These are phyloP conservation scores for Autographa pulchrina DNA, from an alignment of 2,888 invertebrate genomes.

Conservation along the genomic window DNA sequence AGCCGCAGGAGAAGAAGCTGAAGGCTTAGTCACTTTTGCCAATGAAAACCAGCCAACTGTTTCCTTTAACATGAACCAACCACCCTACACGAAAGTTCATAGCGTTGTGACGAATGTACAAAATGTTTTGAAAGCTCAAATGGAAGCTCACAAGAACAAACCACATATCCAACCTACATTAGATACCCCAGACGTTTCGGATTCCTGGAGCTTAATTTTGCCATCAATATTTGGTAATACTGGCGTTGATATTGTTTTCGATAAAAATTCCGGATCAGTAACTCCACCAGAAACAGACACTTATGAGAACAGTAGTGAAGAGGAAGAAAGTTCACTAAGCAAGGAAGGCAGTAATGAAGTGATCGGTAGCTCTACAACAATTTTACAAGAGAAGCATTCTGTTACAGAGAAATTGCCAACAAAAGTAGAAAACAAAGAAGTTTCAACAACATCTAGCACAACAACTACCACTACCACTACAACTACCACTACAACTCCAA, in stretches of 20 bases:
- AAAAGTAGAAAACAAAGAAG: constrained; percentile 47
- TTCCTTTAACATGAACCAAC: constrained; percentile 85
- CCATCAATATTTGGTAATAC: constrained; percentile 94
- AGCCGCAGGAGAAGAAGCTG: constrained; percentile 94
- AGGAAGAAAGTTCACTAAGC: constrained; percentile 71
- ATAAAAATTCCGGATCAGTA: constrained; percentile 81
- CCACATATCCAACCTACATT: constrained; percentile 85
- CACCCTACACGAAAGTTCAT: constrained; percentile 92
- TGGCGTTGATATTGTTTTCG: constrained; percentile 90
- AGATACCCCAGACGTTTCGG: constrained; percentile 93
- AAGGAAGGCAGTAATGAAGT: constrained; percentile 76
- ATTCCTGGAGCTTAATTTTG: constrained; percentile 94
- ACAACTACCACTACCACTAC: constrained; percentile 50
- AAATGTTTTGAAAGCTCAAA: constrained; percentile 94
- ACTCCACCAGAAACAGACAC: constrained; percentile 84
- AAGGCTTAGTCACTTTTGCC: constrained; percentile 86
- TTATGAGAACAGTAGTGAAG: constrained; percentile 68
- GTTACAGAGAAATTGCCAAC: constrained; percentile 57
- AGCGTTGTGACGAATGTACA: constrained; percentile 95
- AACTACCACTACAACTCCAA: constrained; percentile 56
- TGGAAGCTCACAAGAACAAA: constrained; percentile 90
- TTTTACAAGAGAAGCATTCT: constrained; percentile 50
- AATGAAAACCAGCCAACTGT: constrained; percentile 85
- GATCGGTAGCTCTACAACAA: constrained; percentile 63
- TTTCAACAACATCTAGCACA: constrained; percentile 51